Percentiles rank a stretch among this genome's conserved stretches.
These are phyloP conservation scores for Melanotaenia duboulayi DNA, from an alignment of 2,113 vertebrate species.

Conservation along the genomic window DNA sequence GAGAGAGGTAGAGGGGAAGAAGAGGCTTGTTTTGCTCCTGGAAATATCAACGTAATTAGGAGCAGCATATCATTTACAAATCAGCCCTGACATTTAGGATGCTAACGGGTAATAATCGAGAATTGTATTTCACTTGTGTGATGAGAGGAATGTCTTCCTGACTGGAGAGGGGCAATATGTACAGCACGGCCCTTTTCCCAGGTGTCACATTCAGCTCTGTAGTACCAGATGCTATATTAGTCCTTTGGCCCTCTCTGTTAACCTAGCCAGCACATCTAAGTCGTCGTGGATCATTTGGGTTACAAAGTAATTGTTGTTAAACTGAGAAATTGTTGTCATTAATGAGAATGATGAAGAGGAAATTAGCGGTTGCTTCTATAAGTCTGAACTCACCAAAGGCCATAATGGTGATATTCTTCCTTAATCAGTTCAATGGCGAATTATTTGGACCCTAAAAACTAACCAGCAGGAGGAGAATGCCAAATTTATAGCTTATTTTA, in stretches of 20 bases:
- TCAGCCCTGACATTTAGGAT: slow-evolving; percentile 77
- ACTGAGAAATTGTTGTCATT: slow-evolving; percentile 10
- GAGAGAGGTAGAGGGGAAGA: background rate
- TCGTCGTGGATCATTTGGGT: slow-evolving; percentile 4
- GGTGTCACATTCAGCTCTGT: slow-evolving; percentile 59
- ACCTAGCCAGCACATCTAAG: slow-evolving; percentile 6
- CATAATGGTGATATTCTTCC: background rate
- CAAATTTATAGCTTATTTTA: background rate
- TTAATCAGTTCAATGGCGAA: background rate
- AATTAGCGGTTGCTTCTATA: slow-evolving; percentile 6
- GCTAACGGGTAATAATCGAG: slow-evolving; percentile 60
- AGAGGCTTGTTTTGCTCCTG: slow-evolving; percentile 64
- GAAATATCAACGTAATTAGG: slow-evolving; percentile 76
- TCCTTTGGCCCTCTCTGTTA: slow-evolving; percentile 31
- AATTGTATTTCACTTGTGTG: slow-evolving; percentile 59
- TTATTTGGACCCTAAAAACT: background rate
- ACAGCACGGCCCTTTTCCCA: slow-evolving; percentile 42
- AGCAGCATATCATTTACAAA: slow-evolving; percentile 75
- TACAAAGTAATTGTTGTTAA: slow-evolving; percentile 9
- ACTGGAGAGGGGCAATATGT: slow-evolving; percentile 51
- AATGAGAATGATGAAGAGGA: slow-evolving; percentile 13
- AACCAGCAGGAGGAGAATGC: background rate
- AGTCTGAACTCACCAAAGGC: background rate
- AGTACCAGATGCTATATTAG: slow-evolving; percentile 54
- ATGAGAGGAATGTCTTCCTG: slow-evolving; percentile 59